Conservation (phyloP, 2,113 vertebrate species). For the Fulmarus glacialis region DNA sequence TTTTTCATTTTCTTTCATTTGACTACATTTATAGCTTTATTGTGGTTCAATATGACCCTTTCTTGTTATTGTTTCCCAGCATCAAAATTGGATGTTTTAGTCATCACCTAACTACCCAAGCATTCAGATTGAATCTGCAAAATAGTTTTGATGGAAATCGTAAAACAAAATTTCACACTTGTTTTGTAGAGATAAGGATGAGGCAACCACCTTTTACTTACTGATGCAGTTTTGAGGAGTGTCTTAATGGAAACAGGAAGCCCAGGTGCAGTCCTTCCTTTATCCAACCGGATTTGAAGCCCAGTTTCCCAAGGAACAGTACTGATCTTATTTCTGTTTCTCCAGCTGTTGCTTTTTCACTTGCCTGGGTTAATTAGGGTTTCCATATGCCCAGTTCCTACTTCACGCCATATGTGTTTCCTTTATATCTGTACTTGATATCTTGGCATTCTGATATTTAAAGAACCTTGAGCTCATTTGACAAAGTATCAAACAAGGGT, state of each 20-base stretch:
- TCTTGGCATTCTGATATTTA: conserved; percentile 2
- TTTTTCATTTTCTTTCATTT: neutral
- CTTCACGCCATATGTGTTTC: conserved; percentile 19
- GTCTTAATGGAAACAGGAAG: neutral
- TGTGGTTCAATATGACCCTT: neutral
- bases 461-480: conserved; percentile 6
- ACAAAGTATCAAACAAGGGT: neutral
- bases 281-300: neutral
- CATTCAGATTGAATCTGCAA: neutral
- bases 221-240: neutral
- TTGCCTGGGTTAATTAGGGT: conserved; percentile 29
- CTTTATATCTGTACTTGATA: conserved; percentile 25
- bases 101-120: neutral
- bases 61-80: neutral
- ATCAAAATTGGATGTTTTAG: neutral
- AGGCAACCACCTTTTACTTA: neutral
- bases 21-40: neutral
- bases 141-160: neutral
- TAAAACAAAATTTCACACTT: neutral
- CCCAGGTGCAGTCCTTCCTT: neutral
- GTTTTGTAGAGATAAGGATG: neutral
- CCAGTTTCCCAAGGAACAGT: neutral
- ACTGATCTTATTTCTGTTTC: conserved; percentile 12
- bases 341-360: conserved; percentile 45
- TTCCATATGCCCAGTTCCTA: conserved; percentile 31